Evolutionary conservation across 2,797 vertebrate genomes (phyloP).

Genomic region (Coregonus ussuriensis): DNA sequence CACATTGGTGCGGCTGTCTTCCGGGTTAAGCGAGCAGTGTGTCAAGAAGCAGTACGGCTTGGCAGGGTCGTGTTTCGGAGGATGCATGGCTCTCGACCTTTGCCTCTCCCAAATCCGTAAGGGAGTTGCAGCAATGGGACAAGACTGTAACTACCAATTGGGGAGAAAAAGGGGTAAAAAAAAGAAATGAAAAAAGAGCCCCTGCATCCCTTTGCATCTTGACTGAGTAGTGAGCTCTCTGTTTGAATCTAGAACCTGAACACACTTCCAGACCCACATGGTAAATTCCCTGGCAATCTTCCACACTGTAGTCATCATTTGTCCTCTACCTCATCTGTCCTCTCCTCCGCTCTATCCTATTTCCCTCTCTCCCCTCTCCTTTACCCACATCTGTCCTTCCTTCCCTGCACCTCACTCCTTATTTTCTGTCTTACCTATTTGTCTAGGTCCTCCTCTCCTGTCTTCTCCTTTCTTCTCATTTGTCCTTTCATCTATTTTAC

Average conservation of each 20-base stretch:
- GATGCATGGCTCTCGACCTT: too few species aligned
- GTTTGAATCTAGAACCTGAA: slow-evolving; percentile 56
- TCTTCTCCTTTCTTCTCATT: too few species aligned
- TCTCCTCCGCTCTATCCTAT: slow-evolving; percentile 36
- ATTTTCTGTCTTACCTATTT: not conserved
- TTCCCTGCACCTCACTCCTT: not conserved
- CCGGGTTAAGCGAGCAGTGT: too few species aligned
- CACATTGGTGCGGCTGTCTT: too few species aligned
- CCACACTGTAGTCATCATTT: slow-evolving; percentile 46
- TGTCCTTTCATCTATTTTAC: not conserved
- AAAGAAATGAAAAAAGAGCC: not conserved
- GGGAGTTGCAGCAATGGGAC: too few species aligned
- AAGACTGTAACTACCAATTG: too few species aligned
- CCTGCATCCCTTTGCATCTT: not conserved
- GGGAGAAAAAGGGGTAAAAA: too few species aligned
- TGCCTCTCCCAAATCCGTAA: too few species aligned
- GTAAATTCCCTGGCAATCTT: slow-evolving; percentile 56
- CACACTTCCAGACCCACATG: slow-evolving; percentile 59
- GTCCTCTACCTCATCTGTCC: slow-evolving; percentile 25
- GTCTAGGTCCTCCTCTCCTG: not conserved
- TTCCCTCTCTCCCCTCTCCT: not conserved
- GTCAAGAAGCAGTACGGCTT: too few species aligned
- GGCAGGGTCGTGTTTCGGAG: too few species aligned
- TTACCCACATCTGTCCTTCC: not conserved
- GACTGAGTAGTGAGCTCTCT: slow-evolving; percentile 42